phyloP scores from a whole-genome alignment of 2,888 invertebrate species.

The Eledone cirrhosa region DNA sequence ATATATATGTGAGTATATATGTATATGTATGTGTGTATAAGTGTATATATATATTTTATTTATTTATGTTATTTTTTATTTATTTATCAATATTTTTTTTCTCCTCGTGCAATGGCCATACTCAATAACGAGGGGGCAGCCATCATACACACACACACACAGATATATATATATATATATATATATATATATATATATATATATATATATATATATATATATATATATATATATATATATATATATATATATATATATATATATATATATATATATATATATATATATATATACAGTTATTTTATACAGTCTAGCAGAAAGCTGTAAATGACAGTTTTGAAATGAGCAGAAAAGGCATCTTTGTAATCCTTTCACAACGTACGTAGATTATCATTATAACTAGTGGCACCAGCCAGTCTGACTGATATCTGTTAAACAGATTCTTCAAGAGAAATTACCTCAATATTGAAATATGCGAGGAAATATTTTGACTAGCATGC shows the following conservation, averaged over 20 bases:
- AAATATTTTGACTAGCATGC: too few species aligned
- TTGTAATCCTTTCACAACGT: too few species aligned
- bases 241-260: background rate
- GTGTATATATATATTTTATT: constrained; percentile 13
- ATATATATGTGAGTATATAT: background rate
- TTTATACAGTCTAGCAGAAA: background rate
- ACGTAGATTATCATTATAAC: too few species aligned
- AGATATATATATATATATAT: background rate
- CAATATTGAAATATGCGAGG: too few species aligned
- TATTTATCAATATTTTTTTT: background rate
- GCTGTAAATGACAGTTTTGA: background rate
- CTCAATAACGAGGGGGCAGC: too few species aligned
- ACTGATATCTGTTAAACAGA: too few species aligned
- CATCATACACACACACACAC: background rate
- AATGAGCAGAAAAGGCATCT: background rate
- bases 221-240: background rate
- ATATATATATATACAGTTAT: background rate
- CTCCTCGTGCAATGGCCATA: background rate
- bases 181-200: background rate
- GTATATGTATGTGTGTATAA: background rate
- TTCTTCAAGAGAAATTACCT: too few species aligned
- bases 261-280: background rate
- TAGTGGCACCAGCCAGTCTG: too few species aligned
- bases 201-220: background rate
- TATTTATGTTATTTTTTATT: background rate